These are phyloP conservation scores for Oriolus oriolus DNA, from an alignment of 2,113 vertebrate genomes.

Conservation along the genomic window DNA sequence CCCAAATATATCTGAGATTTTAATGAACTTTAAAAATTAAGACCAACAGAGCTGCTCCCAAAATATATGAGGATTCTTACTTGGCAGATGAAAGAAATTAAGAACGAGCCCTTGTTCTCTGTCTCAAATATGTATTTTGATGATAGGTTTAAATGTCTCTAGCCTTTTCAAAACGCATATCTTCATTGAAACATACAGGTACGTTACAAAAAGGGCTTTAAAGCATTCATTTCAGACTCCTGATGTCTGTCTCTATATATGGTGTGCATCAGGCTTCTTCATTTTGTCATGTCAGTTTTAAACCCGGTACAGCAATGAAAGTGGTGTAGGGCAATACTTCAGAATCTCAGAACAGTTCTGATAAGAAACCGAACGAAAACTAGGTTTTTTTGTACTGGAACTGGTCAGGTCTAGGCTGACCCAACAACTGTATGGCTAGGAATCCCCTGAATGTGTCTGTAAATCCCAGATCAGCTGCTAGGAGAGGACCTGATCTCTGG, in stretches of 20 bases:
- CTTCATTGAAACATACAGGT: background rate
- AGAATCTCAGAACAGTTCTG: background rate
- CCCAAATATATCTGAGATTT: background rate
- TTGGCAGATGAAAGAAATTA: background rate
- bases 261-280: background rate
- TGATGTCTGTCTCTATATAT: background rate
- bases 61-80: background rate
- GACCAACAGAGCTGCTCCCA: background rate
- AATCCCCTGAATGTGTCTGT: background rate
- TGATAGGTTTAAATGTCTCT: background rate
- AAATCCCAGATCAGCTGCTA: background rate
- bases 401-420: background rate
- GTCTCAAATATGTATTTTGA: background rate
- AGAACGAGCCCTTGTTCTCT: background rate
- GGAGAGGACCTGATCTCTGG: background rate
- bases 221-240: background rate
- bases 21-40: background rate
- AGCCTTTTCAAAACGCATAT: background rate
- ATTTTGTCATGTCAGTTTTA: background rate
- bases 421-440: accelerated
- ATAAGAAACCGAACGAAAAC: background rate
- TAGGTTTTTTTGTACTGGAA: background rate
- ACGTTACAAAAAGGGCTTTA: background rate
- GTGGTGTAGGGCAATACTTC: background rate
- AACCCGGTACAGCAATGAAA: background rate